Conservation (phyloP, 2,113 vertebrate genomes). For the Ivindomyrus marchei region DNA sequence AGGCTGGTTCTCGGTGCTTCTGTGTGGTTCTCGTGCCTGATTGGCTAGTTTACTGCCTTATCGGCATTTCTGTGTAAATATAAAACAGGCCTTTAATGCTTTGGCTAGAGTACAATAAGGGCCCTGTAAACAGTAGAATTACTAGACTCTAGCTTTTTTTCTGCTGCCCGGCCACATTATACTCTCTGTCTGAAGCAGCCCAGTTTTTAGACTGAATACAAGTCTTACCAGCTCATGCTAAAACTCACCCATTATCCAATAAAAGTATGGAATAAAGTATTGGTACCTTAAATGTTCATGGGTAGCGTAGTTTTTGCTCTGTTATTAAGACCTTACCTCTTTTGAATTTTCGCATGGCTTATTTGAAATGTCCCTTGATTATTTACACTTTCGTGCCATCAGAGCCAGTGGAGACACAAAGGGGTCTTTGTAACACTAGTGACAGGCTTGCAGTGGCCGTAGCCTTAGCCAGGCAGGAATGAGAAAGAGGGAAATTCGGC, state of each 20-base stretch:
- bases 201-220: background rate
- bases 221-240: background rate
- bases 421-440: constrained; percentile 33
- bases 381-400: constrained; percentile 35
- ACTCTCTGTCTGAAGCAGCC: background rate
- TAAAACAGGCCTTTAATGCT: background rate
- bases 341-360: constrained; percentile 27
- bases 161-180: background rate
- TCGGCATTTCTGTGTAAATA: background rate
- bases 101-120: constrained; percentile 1
- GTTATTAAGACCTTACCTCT: constrained; percentile 9
- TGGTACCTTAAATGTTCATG: background rate
- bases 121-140: background rate
- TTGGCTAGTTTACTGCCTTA: background rate
- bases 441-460: constrained; percentile 29
- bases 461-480: constrained; percentile 24
- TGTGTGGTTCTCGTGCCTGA: background rate
- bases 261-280: background rate
- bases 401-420: constrained; percentile 29
- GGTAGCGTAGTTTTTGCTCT: background rate
- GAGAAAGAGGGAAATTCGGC: constrained; percentile 8
- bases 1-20: background rate
- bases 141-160: background rate
- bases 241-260: background rate
- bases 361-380: constrained; percentile 33